These are phyloP conservation scores for Tamias sibiricus DNA, from an alignment of 2,113 vertebrate genomes.

Conservation along the genomic window DNA sequence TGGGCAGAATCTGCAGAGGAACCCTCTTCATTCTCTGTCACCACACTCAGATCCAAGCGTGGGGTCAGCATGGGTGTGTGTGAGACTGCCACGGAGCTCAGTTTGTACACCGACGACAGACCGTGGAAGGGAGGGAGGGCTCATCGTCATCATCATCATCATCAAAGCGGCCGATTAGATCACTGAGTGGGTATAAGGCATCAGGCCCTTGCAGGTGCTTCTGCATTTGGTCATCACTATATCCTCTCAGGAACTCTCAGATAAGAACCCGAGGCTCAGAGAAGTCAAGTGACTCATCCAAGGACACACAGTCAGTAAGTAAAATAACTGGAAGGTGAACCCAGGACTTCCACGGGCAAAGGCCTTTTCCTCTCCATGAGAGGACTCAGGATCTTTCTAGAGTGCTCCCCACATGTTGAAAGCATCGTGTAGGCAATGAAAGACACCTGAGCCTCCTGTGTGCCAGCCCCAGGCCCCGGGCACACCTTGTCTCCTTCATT, in stretches of 20 bases:
- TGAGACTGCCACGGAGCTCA: background rate
- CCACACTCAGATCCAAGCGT: too few relatives aligned
- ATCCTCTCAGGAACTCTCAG: background rate
- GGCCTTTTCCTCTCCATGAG: background rate
- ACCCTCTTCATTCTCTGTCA: background rate
- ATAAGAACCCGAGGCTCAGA: background rate
- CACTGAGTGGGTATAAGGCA: rapidly evolving
- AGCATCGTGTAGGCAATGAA: background rate
- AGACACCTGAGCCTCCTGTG: background rate
- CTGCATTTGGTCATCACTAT: too few relatives aligned
- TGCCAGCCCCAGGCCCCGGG: background rate
- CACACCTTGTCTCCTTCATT: background rate
- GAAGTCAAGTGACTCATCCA: background rate
- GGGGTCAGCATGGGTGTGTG: background rate
- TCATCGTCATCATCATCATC: too few relatives aligned
- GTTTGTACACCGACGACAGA: rapidly evolving
- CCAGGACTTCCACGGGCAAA: background rate
- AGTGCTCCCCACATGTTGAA: background rate
- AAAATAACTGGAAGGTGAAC: background rate
- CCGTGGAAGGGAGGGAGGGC: background rate
- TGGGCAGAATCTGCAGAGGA: background rate
- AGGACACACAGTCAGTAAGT: background rate
- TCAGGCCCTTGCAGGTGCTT: background rate
- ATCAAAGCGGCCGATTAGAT: background rate
- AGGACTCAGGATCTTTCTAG: background rate